phyloP scores from a whole-genome alignment of 2,888 invertebrate genomes.

The Latrodectus elegans region DNA sequence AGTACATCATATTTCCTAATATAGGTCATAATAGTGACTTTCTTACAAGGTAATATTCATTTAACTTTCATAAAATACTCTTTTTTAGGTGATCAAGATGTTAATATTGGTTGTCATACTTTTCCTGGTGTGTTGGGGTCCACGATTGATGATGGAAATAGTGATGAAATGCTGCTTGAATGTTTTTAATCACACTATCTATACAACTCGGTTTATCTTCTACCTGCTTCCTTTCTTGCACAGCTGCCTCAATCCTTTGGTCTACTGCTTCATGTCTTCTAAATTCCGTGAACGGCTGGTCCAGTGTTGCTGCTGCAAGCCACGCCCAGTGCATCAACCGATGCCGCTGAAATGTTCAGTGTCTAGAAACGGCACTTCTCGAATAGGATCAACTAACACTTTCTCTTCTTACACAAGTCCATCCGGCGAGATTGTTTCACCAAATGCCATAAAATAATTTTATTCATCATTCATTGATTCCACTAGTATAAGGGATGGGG shows the following conservation, averaged over 20 bases:
- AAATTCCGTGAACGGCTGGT: slow-evolving; percentile 73
- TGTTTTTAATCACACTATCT: slow-evolving; percentile 72
- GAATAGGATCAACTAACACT: slow-evolving; percentile 57
- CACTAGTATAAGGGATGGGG: no score
- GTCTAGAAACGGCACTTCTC: slow-evolving; percentile 31
- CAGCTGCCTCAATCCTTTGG: slow-evolving; percentile 74
- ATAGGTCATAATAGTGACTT: no score
- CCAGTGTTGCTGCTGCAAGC: background rate
- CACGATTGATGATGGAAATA: slow-evolving; percentile 76
- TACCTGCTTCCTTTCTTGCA: slow-evolving; percentile 72
- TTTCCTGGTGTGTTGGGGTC: slow-evolving; percentile 78
- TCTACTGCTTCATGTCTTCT: slow-evolving; percentile 75
- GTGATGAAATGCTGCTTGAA: slow-evolving; percentile 74
- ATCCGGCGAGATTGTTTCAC: background rate
- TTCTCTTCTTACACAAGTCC: slow-evolving; percentile 46
- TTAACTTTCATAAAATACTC: background rate
- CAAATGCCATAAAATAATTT: background rate
- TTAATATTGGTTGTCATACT: slow-evolving; percentile 77
- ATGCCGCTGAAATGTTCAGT: slow-evolving; percentile 28
- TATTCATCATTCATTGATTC: no score
- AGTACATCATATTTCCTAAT: no score
- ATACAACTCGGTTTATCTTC: slow-evolving; percentile 73
- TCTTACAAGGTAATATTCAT: no score
- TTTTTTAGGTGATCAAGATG: slow-evolving; percentile 78
- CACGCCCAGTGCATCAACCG: slow-evolving; percentile 7